phyloP scores from a whole-genome alignment of 2,888 invertebrate species.

The Ophion obscuratus region DNA sequence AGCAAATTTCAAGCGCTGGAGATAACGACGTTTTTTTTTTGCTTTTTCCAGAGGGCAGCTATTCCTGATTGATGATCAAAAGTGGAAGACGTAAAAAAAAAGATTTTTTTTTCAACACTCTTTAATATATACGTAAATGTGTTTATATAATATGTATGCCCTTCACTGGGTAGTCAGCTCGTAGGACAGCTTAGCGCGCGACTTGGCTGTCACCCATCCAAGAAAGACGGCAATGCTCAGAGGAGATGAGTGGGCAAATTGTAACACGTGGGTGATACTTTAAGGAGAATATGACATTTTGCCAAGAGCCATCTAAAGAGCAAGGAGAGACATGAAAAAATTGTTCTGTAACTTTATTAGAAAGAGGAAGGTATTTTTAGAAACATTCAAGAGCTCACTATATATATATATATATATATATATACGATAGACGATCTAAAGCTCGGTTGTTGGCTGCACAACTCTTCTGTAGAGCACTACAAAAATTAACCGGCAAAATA shows the following conservation, averaged over 20 bases:
- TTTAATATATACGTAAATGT: too few relatives aligned
- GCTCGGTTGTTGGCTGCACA: slow-evolving; percentile 12
- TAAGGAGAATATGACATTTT: slow-evolving; percentile 68
- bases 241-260: slow-evolving; percentile 65
- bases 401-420: not conserved
- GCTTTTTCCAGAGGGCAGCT: not conserved
- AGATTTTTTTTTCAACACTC: not conserved
- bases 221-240: slow-evolving; percentile 4
- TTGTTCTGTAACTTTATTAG: slow-evolving; percentile 59
- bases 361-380: slow-evolving; percentile 32
- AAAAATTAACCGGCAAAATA: slow-evolving; percentile 76
- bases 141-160: not conserved
- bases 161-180: not conserved
- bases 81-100: not conserved
- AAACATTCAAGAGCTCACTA: slow-evolving; percentile 25
- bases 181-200: not conserved
- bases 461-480: slow-evolving; percentile 68
- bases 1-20: not conserved
- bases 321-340: slow-evolving; percentile 68
- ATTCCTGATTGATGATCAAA: not conserved
- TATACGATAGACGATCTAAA: slow-evolving; percentile 26
- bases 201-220: slow-evolving; percentile 34
- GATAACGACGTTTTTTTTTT: not conserved
- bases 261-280: slow-evolving; percentile 62
- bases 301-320: slow-evolving; percentile 65